A percentile compares a stretch with the other conserved stretches of the same genome.
These are phyloP conservation scores for Pelvicachromis taeniatus DNA, from an alignment of 2,113 vertebrate genomes.

Conservation along the genomic window DNA sequence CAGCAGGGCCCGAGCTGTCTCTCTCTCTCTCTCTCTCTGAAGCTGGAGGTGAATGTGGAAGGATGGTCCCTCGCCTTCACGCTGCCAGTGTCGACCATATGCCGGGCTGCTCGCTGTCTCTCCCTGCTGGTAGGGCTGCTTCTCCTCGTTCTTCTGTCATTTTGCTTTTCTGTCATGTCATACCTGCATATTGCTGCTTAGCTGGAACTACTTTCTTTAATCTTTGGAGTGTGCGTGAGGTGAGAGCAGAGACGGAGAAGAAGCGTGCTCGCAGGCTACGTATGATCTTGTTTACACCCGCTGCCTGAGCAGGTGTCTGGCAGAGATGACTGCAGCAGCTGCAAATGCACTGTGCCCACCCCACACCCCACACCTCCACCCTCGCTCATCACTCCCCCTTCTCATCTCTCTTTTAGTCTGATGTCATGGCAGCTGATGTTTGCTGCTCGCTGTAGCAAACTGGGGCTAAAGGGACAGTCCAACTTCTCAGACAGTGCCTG, in stretches of 20 bases:
- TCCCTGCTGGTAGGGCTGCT: conserved; percentile 37
- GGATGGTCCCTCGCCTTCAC: conserved; percentile 24
- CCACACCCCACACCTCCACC: background rate
- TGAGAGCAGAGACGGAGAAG: background rate
- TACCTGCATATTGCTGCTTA: background rate
- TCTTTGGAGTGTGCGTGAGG: background rate
- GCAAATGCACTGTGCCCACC: background rate
- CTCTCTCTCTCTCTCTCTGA: conserved; percentile 10
- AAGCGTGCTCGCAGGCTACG: conserved; percentile 18
- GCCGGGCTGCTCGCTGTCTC: background rate
- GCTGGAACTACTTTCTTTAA: background rate
- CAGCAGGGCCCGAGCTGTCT: conserved; percentile 56
- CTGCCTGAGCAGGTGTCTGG: conserved; percentile 51
- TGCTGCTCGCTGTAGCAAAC: background rate
- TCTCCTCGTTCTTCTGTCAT: background rate
- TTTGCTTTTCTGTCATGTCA: background rate
- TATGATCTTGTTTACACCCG: conserved; percentile 19
- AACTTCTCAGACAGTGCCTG: conserved; percentile 30
- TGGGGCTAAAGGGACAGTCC: conserved; percentile 2
- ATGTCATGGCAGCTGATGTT: conserved; percentile 58
- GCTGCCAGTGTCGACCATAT: background rate
- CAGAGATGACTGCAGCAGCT: conserved; percentile 61
- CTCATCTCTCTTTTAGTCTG: conserved; percentile 52
- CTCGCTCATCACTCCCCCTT: background rate
- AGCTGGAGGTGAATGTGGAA: conserved; percentile 55